Conservation (phyloP, 1,140 invertebrate genomes). For the Drosophila varians region DNA sequence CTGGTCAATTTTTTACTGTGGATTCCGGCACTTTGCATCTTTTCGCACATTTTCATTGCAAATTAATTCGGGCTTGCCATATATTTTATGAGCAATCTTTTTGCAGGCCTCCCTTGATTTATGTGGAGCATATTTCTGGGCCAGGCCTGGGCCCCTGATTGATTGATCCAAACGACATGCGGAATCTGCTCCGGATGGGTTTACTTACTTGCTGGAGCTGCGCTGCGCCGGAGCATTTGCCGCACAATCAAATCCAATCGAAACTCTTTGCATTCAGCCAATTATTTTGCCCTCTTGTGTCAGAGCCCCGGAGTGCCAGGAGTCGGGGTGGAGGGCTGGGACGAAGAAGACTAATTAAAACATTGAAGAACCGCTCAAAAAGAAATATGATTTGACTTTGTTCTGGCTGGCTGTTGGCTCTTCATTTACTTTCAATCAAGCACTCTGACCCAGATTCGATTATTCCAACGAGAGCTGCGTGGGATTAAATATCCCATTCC, state of each 20-base stretch:
- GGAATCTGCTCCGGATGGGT: slow-evolving; percentile 42
- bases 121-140: slow-evolving; percentile 52
- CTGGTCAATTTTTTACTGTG: slow-evolving; percentile 68
- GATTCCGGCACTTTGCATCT: slow-evolving; percentile 45
- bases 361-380: slow-evolving; percentile 13
- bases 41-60: slow-evolving; percentile 70
- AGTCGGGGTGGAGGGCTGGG: no score
- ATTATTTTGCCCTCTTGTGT: slow-evolving; percentile 42
- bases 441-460: slow-evolving; percentile 30
- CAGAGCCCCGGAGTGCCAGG: not conserved
- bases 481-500: slow-evolving; percentile 10
- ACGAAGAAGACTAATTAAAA: slow-evolving; percentile 46
- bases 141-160: slow-evolving; percentile 38
- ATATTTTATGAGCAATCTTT: slow-evolving; percentile 40
- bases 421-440: slow-evolving; percentile 49
- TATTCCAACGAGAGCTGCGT: slow-evolving; percentile 7
- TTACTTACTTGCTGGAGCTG: slow-evolving; percentile 30
- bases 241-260: slow-evolving; percentile 35
- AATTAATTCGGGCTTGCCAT: slow-evolving; percentile 58
- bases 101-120: slow-evolving; percentile 41
- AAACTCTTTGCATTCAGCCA: slow-evolving; percentile 26
- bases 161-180: slow-evolving; percentile 40
- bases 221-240: not conserved
- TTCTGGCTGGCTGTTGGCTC: slow-evolving; percentile 3
- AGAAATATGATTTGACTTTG: slow-evolving; percentile 27